Evolutionary conservation across 2,888 invertebrate species (phyloP), one percentile per base, ranked within the genome.

Genomic region (Cheilosia urbana): DNA sequence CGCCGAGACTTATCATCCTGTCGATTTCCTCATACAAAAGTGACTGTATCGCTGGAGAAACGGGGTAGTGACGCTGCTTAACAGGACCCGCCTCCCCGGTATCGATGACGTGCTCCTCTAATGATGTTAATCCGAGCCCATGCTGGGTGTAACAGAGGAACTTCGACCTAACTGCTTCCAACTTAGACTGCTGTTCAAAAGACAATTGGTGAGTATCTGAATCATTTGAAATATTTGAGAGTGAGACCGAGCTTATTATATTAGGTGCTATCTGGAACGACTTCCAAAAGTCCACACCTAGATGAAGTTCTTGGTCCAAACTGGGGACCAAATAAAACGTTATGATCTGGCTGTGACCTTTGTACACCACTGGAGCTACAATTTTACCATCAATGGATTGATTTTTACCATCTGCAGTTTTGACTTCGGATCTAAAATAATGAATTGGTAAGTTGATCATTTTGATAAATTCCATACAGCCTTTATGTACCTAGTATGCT

Each of bases 41-140:
- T 21, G 73, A 82, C 51, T 88, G 76, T n/a, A 83, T 62, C 1
- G 69, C 78, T 4, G 88, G 77, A 19, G 82, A 87, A 7, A 88
- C 30, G 30, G 30, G 30, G 30, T 30, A 30, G 30, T 30, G 30
- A 30, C 9, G 30, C 30, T 30, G 30, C 9, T 30, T 30, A 9
- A 30, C 30, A 30, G 30, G 30, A 0, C 30, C n/a, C n/a, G n/a
- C n/a, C n/a, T n/a, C n/a, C 2, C 30, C 30, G 30, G 30, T 30
- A 30, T 30, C 30, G 9, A 30, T 30, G 9, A 30, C 30, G 9
- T 30, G 30, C 30, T 30, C 30, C 0, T 30, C 30, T 30, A 30
- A 30, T 0, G 7, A 30, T 30, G 30, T 30, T 30, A 2, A 2
- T 30, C 30, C 30, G 30, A 30, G 9, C 30, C 30, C 9, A 30